These are phyloP conservation scores for Cryptomyrus ogoouensis DNA, from an alignment of 2,113 vertebrate genomes.

Conservation along the genomic window DNA sequence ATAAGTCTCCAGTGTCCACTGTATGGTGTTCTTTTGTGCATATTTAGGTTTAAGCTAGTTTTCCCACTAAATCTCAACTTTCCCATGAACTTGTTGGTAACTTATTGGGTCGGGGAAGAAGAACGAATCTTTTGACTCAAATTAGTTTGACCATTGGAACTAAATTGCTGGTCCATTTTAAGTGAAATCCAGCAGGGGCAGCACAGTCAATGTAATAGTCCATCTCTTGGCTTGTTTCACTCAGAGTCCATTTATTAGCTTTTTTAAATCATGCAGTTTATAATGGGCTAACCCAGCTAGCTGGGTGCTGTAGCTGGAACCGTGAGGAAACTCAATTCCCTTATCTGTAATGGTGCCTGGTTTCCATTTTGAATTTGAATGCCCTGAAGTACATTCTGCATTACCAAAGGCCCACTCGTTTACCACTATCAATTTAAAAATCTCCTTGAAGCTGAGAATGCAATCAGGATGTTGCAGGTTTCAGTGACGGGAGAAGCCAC, in stretches of 20 bases:
- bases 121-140: not conserved
- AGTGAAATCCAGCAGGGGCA: not conserved
- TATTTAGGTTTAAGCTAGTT: not conserved
- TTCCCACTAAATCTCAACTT: not conserved
- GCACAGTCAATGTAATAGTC: not conserved
- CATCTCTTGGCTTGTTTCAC: not conserved
- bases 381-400: not conserved
- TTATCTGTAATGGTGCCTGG: constrained; percentile 1
- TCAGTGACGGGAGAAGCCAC: not conserved
- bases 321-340: not conserved
- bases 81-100: not conserved
- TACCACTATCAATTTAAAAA: not conserved
- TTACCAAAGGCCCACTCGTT: not conserved
- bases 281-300: not conserved
- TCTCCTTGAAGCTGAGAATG: not conserved
- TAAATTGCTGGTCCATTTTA: not conserved
- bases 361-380: constrained; percentile 1
- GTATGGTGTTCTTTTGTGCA: not conserved
- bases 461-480: not conserved
- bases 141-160: not conserved
- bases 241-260: not conserved
- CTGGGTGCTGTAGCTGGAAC: not conserved
- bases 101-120: not conserved
- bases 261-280: not conserved
- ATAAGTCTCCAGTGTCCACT: not conserved